Evolutionary conservation across 2,797 vertebrate species (phyloP).

Genomic region (Manis javanica): DNA sequence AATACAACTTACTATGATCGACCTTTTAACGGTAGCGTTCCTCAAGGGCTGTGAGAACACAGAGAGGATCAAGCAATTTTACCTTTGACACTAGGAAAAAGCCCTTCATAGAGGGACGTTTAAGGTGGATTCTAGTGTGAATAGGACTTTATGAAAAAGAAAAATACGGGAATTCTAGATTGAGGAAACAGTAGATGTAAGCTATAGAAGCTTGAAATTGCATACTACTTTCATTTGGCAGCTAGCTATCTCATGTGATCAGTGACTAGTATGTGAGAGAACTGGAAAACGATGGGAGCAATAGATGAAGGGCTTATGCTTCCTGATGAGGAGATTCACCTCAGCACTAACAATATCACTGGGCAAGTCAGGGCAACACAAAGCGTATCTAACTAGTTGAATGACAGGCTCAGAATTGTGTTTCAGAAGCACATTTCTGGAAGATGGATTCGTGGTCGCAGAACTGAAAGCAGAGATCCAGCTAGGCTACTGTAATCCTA

Average conservation of each 20-base stretch:
- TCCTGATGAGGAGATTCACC: neutral
- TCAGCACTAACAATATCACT: neutral
- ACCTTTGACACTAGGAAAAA: neutral
- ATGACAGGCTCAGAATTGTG: neutral
- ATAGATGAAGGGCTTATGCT: neutral
- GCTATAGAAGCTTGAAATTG: neutral
- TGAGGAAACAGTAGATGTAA: neutral
- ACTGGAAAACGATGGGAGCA: neutral
- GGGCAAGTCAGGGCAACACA: neutral
- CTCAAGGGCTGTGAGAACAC: neutral
- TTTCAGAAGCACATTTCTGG: neutral
- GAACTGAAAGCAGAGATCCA: neutral
- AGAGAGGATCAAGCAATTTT: constrained; percentile 9
- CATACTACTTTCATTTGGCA: neutral
- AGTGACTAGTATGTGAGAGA: neutral
- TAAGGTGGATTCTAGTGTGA: neutral
- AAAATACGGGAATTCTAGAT: neutral
- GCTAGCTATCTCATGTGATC: neutral
- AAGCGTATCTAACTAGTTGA: neutral
- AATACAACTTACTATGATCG: constrained; percentile 10
- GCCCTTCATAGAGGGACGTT: neutral
- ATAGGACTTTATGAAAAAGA: constrained; percentile 5
- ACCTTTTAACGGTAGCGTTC: neutral
- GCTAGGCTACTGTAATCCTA: neutral
- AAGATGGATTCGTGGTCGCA: neutral